phyloP scores from a whole-genome alignment of 1,140 invertebrate genomes.

The Neodiprion virginianus region DNA sequence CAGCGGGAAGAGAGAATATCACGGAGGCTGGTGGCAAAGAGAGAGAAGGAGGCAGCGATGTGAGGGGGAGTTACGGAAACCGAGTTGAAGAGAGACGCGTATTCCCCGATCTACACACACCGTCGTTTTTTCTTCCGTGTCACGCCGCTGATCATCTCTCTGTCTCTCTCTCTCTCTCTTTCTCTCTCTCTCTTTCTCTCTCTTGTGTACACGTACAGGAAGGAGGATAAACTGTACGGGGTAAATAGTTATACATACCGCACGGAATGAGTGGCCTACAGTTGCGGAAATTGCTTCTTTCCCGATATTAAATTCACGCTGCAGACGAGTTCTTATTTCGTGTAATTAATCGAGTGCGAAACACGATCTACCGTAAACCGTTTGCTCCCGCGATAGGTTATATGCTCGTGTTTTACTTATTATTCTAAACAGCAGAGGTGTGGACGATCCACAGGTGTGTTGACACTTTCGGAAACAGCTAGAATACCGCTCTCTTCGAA shows the following conservation, averaged over 20 bases:
- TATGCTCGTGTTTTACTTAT: too few relatives aligned
- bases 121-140: slow-evolving; percentile 9
- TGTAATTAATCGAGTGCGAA: too few relatives aligned
- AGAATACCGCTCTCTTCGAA: background rate
- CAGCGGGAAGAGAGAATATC: slow-evolving; percentile 4
- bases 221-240: slow-evolving; percentile 4
- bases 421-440: too few relatives aligned
- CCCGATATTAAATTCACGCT: too few relatives aligned
- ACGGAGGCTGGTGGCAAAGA: too few relatives aligned
- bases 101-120: background rate
- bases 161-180: background rate
- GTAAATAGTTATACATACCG: too few relatives aligned
- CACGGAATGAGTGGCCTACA: too few relatives aligned
- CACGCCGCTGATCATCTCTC: slow-evolving; percentile 22
- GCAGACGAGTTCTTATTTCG: too few relatives aligned
- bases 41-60: slow-evolving; percentile 18
- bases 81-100: background rate
- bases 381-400: too few relatives aligned
- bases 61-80: slow-evolving; percentile 14
- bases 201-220: too few relatives aligned
- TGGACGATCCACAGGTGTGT: background rate
- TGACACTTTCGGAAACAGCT: background rate
- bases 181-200: slow-evolving; percentile 5
- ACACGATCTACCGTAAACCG: too few relatives aligned
- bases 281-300: too few relatives aligned